A percentile compares a stretch with the other conserved stretches of the same genome.
phyloP scores from a whole-genome alignment of 2,797 vertebrate genomes.

The Thripadectes ignobilis region DNA sequence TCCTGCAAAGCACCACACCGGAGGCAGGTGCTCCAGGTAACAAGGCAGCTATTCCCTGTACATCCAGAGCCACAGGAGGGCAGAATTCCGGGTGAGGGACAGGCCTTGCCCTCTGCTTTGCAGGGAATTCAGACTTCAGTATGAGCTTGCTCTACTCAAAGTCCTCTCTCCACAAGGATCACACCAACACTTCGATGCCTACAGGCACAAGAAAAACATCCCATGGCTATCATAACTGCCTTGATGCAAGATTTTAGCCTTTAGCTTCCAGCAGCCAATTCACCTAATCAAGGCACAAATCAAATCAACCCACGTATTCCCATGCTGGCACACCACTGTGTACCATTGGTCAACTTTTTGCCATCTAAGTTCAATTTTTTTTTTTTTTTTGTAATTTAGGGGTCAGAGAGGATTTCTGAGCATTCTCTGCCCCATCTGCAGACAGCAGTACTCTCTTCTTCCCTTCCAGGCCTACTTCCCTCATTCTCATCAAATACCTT shows the following conservation, averaged over 20 bases:
- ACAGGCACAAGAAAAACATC: neutral
- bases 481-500: neutral
- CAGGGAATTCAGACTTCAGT: rapidly evolving
- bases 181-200: neutral
- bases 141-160: neutral
- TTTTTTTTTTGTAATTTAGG: neutral
- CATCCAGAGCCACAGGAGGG: slow-evolving; percentile 13
- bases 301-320: neutral
- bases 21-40: neutral
- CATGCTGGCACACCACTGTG: neutral
- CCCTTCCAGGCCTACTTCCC: neutral
- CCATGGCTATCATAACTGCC: neutral
- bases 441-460: neutral
- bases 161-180: neutral
- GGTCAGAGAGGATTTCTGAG: neutral
- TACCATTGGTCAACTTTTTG: neutral
- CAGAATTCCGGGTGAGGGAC: rapidly evolving
- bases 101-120: neutral
- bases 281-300: neutral
- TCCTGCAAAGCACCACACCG: neutral
- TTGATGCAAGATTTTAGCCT: neutral
- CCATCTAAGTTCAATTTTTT: neutral
- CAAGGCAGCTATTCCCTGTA: neutral
- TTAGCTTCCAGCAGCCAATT: neutral
- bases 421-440: neutral